Conservation (phyloP, 30 jellyfish, hydroid and myxozoan genomes). For the Pelagia noctiluca region DNA sequence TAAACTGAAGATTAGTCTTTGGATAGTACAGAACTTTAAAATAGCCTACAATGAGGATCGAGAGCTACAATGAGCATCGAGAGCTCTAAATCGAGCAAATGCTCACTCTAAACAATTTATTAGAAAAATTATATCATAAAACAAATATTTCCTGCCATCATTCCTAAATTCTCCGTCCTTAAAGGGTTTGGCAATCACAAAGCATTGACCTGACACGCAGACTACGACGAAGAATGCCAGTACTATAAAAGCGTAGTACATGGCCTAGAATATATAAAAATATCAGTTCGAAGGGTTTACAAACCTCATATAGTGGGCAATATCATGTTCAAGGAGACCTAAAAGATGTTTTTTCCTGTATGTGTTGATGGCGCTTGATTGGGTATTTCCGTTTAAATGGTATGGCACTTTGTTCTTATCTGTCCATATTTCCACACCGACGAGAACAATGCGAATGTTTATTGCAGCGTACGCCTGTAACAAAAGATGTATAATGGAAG, state of each 20-base stretch:
- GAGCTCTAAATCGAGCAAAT: no score
- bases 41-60: no score
- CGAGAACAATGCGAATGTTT: slow-evolving; percentile 84
- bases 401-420: slow-evolving; percentile 43
- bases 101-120: no score
- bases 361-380: slow-evolving; percentile 10
- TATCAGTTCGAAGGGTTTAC: background rate
- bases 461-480: slow-evolving; percentile 87
- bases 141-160: no score
- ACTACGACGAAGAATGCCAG: no score
- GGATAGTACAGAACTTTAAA: no score
- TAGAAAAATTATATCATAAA: no score
- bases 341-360: slow-evolving; percentile 33
- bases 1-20: no score
- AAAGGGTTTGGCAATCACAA: background rate
- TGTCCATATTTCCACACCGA: slow-evolving; percentile 85
- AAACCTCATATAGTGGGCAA: slow-evolving; percentile 73
- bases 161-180: no score
- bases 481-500: background rate
- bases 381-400: slow-evolving; percentile 10
- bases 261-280: background rate
- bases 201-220: background rate
- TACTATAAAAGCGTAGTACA: no score
- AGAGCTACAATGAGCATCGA: no score
- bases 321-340: slow-evolving; percentile 31